Evolutionary conservation across 2,113 vertebrate species (phyloP).

Genomic region (Turnix velox): DNA sequence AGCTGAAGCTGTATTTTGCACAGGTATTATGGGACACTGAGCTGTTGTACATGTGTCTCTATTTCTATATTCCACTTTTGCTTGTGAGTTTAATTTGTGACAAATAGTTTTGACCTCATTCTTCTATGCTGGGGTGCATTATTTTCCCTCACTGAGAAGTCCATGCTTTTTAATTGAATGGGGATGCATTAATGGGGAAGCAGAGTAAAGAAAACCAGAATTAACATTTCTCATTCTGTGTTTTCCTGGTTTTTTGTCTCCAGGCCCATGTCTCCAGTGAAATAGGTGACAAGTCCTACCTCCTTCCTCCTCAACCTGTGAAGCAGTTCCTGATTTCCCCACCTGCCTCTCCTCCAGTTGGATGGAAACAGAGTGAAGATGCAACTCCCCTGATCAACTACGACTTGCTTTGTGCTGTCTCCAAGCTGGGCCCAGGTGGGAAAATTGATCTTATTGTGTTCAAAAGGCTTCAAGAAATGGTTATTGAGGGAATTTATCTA

Average conservation of each 20-base stretch:
- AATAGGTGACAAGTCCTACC: constrained; percentile 86
- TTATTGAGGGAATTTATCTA: background rate
- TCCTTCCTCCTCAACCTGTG: constrained; percentile 88
- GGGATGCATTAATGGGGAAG: background rate
- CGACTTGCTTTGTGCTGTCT: constrained; percentile 94
- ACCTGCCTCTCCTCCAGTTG: constrained; percentile 90
- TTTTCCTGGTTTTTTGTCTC: background rate
- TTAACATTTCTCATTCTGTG: background rate
- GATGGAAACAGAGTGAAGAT: constrained; percentile 95
- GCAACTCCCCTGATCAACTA: constrained; percentile 92
- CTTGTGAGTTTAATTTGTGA: background rate
- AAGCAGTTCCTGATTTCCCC: constrained; percentile 98
- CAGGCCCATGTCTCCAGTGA: constrained; percentile 86
- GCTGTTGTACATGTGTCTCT: background rate
- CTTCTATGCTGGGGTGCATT: background rate
- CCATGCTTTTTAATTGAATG: too few relatives aligned
- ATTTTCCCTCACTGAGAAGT: background rate
- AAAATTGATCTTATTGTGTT: background rate
- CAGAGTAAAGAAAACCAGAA: background rate
- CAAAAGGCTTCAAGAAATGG: background rate
- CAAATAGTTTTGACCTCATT: background rate
- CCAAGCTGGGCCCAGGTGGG: constrained; percentile 93
- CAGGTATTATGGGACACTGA: constrained; percentile 73
- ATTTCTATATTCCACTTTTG: background rate
- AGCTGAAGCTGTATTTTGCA: constrained; percentile 94